Conservation (phyloP, 2,888 invertebrate species). For the Ophion obscuratus region DNA sequence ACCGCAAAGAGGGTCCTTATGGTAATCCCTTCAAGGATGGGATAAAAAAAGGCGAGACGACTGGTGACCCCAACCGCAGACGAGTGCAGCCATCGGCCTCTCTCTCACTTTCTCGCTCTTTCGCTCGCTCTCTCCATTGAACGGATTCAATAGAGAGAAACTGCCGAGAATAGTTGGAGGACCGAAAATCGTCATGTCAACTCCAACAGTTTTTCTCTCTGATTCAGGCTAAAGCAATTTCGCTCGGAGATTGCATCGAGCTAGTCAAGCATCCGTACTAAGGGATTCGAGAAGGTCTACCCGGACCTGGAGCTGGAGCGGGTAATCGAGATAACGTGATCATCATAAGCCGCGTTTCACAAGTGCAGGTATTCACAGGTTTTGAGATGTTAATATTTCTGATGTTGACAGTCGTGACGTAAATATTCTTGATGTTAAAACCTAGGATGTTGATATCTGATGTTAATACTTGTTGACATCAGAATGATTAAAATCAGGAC, state of each 20-base stretch:
- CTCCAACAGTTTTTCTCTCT: background rate
- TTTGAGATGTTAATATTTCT: background rate
- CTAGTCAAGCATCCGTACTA: background rate
- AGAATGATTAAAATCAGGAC: too few relatives aligned
- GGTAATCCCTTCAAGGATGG: background rate
- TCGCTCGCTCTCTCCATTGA: background rate
- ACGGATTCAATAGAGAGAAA: background rate
- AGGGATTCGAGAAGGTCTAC: background rate
- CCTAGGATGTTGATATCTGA: too few relatives aligned
- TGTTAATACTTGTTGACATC: too few relatives aligned
- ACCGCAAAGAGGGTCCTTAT: background rate
- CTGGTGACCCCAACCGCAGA: background rate
- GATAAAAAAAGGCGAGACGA: background rate
- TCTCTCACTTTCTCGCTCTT: background rate
- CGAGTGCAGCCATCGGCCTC: background rate
- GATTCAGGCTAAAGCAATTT: background rate
- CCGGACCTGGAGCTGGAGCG: background rate
- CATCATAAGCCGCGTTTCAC: background rate
- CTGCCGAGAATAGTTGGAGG: background rate
- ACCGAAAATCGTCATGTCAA: background rate
- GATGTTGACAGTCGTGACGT: background rate
- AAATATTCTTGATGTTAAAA: too few relatives aligned
- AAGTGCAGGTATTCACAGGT: background rate
- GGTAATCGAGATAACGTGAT: background rate
- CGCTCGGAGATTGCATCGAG: background rate